Evolutionary conservation across 2,888 invertebrate species (phyloP).

Genomic region (Tubulanus polymorphus): DNA sequence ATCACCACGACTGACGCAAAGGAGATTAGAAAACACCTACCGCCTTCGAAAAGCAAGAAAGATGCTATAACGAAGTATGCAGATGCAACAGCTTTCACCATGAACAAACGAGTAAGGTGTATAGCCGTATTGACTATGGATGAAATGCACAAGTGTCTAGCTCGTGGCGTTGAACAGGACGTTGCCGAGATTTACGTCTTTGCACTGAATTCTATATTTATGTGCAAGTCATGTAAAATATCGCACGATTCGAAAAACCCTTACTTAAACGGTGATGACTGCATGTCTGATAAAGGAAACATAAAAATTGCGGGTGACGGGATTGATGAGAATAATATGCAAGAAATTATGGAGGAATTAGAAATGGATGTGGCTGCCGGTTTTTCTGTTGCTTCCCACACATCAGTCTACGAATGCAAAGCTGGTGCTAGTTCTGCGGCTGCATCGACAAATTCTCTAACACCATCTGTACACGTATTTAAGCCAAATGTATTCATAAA

Average conservation of each 20-base stretch:
- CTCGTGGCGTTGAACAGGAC: not conserved
- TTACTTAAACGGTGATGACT: not conserved
- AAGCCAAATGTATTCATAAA: not conserved
- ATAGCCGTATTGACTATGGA: not conserved
- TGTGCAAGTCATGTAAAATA: not conserved
- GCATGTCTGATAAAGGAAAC: no score
- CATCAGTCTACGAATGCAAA: no score
- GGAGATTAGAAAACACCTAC: not conserved
- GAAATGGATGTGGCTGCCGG: not conserved
- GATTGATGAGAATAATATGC: no score
- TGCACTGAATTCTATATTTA: not conserved
- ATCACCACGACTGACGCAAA: not conserved
- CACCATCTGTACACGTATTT: not conserved
- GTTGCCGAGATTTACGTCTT: not conserved
- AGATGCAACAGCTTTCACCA: not conserved
- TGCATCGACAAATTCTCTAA: no score
- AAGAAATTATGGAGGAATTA: not conserved
- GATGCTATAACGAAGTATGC: not conserved
- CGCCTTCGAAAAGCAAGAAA: not conserved
- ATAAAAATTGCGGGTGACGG: no score
- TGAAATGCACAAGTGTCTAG: not conserved
- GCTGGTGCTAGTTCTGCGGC: no score
- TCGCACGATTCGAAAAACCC: not conserved
- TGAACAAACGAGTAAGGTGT: conserved; percentile 1
- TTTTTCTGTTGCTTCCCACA: not conserved